phyloP scores from a whole-genome alignment of 2,888 invertebrate species.

The Sinodicranocentrus sp. region DNA sequence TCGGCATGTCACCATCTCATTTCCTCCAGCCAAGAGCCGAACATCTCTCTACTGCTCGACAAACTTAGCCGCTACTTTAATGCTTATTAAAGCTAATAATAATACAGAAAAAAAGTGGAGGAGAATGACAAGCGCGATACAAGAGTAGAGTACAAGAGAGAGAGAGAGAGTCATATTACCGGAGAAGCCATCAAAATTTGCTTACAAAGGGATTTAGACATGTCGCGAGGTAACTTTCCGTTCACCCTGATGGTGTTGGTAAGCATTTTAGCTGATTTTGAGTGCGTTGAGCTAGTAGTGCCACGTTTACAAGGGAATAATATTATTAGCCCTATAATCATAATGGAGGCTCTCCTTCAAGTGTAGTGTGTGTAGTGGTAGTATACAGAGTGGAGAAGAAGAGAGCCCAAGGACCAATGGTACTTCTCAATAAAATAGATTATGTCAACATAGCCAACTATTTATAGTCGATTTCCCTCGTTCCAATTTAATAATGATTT shows the following conservation, averaged over 20 bases:
- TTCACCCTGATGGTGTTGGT: conserved; percentile 19
- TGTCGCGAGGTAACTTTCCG: background rate
- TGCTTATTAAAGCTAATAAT: conserved; percentile 58
- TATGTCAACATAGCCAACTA: conserved; percentile 77
- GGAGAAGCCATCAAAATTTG: conserved; percentile 46
- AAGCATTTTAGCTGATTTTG: conserved; percentile 35
- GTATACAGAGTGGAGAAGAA: conserved; percentile 31
- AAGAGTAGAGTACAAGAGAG: background rate
- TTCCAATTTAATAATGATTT: conserved; percentile 77
- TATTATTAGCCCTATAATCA: conserved; percentile 71
- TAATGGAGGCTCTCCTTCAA: conserved; percentile 64
- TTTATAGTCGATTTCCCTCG: conserved; percentile 77
- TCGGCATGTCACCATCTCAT: conserved; percentile 56
- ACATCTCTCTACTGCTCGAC: no score
- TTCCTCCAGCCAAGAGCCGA: no score
- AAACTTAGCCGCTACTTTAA: no score
- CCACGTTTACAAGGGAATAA: conserved; percentile 28
- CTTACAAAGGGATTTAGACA: conserved; percentile 35
- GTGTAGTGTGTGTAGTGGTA: conserved; percentile 6
- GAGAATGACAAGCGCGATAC: conserved; percentile 20
- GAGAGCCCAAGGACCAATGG: conserved; percentile 71
- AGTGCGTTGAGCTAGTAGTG: conserved; percentile 10
- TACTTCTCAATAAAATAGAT: conserved; percentile 76
- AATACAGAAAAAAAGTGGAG: conserved; percentile 28
- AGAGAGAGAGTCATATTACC: conserved; percentile 30